Base-by-base conservation (phyloP, 1,140 invertebrate species). In the Ceratitis capitata region DNA sequence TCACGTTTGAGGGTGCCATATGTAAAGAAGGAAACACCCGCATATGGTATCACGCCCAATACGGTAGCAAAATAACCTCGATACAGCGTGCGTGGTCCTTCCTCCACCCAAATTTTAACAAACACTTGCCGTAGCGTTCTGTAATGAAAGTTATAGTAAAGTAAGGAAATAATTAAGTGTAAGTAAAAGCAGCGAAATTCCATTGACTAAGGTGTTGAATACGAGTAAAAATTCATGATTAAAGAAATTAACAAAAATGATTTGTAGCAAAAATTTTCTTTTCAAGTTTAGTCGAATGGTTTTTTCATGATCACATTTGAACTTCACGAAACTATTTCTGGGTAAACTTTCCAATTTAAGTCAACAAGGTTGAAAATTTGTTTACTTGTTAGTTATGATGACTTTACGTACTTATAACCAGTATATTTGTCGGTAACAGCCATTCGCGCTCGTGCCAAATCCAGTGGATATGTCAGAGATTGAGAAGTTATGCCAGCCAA, bases 401-500 rank as follows among this genome's bases (percentile, higher is more conserved):
- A 32, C 51, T 16, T 32, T n/a, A 69, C 39, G 58, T 87, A 91
- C 89, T 86, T 89, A 87, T 94, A 94, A 35, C 93, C 92, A 1
- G 88, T 94, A 82, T 95, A 93, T 92, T 96, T 97, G 74, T 95
- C 94, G 16, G 98, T 98, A 4, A 99, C 98, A 23, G 99, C 98
- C 97, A 99, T 98, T 88, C 98, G 93, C n/a, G 99, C 99, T 86
- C 99, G 94, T 16, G 98, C 98, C 89, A 99, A 92, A 92, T 99
- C 99, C 86, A 99, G 92, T 0, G 99, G 99, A 93, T 99, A 99
- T 7, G 99, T 99, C 14, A 96, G 91, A 39, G 95, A 95, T 89
- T 98, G 97, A 12, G 98, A 98, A 49, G 98, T 98, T 6, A 98
- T 95, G 9, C 97, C 97, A 26, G 99, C 98, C 87, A 99, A 92